phyloP scores from a whole-genome alignment of 2,888 invertebrate species.

The Pomacea canaliculata region DNA sequence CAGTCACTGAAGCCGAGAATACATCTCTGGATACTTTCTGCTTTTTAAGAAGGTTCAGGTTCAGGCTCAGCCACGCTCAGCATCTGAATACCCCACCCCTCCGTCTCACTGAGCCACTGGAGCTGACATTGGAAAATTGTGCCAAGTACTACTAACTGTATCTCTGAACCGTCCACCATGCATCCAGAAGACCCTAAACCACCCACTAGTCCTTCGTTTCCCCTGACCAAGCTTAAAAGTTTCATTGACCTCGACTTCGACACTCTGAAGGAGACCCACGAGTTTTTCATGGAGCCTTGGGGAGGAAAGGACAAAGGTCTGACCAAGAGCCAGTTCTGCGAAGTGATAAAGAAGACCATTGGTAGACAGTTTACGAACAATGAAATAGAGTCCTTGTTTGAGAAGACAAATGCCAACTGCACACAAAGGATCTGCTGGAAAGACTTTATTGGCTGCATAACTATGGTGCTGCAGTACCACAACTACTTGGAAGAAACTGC shows the following conservation, averaged over 20 bases:
- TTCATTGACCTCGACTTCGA: not conserved
- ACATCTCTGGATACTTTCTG: no score
- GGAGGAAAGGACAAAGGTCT: conserved; percentile 40
- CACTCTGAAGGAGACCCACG: not conserved
- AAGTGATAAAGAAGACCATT: conserved; percentile 55
- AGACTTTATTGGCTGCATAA: conserved; percentile 82
- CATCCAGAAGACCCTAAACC: no score
- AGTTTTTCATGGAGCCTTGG: not conserved
- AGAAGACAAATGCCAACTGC: conserved; percentile 72
- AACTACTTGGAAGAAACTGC: conserved; percentile 6
- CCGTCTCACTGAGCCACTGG: no score
- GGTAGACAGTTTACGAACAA: conserved; percentile 50
- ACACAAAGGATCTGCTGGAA: conserved; percentile 78
- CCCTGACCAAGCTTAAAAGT: no score
- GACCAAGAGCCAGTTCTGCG: conserved; percentile 56
- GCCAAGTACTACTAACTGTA: no score
- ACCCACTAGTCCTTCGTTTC: no score
- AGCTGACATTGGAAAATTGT: no score
- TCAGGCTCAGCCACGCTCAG: no score
- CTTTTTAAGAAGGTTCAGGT: no score
- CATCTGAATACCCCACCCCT: no score
- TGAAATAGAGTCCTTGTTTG: conserved; percentile 61
- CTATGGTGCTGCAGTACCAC: not conserved
- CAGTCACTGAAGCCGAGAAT: no score
- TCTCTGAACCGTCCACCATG: no score